Evolutionary conservation across 2,888 invertebrate genomes (phyloP).

Genomic region (Punctoribates punctum): DNA sequence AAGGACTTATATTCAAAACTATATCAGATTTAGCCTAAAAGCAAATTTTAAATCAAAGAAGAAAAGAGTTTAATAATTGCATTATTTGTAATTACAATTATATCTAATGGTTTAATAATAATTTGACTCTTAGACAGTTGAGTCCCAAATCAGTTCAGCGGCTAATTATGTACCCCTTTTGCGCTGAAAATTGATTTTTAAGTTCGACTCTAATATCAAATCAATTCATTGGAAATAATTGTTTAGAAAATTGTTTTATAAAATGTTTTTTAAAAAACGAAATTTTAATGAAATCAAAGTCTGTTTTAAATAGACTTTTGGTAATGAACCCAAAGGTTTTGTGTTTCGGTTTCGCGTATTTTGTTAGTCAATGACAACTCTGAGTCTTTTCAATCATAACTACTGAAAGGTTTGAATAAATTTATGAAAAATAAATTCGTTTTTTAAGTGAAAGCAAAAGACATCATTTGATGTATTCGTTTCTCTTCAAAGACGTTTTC

Average conservation of each 20-base stretch:
- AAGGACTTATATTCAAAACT: constrained; percentile 5
- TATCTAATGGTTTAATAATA: constrained; percentile 13
- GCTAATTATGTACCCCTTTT: constrained; percentile 17
- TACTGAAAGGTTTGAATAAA: not conserved
- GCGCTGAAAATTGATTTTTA: not conserved
- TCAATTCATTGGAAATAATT: constrained; percentile 2
- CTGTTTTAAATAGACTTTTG: too few species aligned
- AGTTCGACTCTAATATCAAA: not conserved
- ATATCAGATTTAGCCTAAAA: constrained; percentile 34
- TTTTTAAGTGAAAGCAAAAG: not conserved
- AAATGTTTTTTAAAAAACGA: too few species aligned
- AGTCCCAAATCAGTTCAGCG: not conserved
- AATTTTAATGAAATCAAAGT: not conserved
- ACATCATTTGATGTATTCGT: not conserved
- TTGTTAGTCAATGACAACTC: not conserved
- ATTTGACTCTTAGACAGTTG: not conserved
- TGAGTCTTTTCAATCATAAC: not conserved
- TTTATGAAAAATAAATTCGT: not conserved
- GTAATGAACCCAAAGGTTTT: too few species aligned
- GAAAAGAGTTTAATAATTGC: constrained; percentile 4
- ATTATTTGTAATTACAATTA: constrained; percentile 31
- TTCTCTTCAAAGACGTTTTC: not conserved
- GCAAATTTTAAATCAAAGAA: not conserved
- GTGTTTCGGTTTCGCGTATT: not conserved
- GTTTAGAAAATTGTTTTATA: constrained; percentile 2